These are phyloP conservation scores for Cheumatopsyche charites DNA, from an alignment of 1,140 invertebrate species.

Conservation along the genomic window DNA sequence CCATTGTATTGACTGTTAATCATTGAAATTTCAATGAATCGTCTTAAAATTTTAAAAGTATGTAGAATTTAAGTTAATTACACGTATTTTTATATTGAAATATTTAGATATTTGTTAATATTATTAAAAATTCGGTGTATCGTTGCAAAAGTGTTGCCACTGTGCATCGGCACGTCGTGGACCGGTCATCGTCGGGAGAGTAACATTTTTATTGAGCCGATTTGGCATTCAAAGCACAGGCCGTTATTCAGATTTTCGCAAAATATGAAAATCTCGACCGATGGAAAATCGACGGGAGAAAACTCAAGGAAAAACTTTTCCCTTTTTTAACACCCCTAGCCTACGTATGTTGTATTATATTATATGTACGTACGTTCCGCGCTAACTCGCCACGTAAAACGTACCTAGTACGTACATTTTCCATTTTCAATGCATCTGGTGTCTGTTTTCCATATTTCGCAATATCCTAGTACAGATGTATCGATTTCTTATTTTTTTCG, in stretches of 20 bases:
- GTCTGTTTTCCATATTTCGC: not conserved
- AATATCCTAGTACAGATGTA: not conserved
- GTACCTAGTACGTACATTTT: too few relatives aligned
- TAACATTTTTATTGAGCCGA: slow-evolving; percentile 48
- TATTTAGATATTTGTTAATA: not conserved
- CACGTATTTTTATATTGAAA: not conserved
- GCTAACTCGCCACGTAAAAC: too few relatives aligned
- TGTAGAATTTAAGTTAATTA: not conserved
- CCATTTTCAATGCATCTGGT: not conserved
- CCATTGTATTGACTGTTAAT: too few relatives aligned
- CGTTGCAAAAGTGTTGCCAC: slow-evolving; percentile 16
- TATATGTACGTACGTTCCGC: not conserved
- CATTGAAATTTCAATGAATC: too few relatives aligned
- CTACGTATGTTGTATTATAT: not conserved
- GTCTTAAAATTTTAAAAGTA: too few relatives aligned
- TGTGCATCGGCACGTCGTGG: slow-evolving; percentile 28
- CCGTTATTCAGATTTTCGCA: slow-evolving; percentile 49
- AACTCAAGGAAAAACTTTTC: slow-evolving; percentile 22
- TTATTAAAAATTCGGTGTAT: not conserved
- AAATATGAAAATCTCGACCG: slow-evolving; percentile 50
- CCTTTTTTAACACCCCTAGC: slow-evolving; percentile 2
- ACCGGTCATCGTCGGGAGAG: slow-evolving; percentile 44
- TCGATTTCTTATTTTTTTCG: not conserved
- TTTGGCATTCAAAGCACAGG: slow-evolving; percentile 49
- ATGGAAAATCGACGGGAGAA: slow-evolving; percentile 28